Percentiles rank a stretch among this genome's conserved stretches.
These are phyloP conservation scores for Phocides pigmalion DNA, from an alignment of 1,140 invertebrate species.

Conservation along the genomic window DNA sequence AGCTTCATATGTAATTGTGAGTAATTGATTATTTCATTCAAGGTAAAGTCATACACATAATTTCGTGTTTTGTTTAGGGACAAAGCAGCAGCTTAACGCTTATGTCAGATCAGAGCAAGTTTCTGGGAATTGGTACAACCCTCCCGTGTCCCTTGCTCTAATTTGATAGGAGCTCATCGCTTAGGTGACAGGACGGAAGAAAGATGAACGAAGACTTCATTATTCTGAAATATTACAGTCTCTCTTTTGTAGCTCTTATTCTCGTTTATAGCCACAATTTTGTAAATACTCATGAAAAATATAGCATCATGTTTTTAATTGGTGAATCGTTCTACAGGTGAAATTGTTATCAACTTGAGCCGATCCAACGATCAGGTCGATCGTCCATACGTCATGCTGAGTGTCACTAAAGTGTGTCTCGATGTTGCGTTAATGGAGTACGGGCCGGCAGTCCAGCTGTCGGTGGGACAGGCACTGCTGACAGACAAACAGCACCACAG, in stretches of 20 bases:
- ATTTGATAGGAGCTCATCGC: background rate
- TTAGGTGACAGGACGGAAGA: background rate
- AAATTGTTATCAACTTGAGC: conserved; percentile 82
- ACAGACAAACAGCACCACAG: conserved; percentile 92
- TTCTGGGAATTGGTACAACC: background rate
- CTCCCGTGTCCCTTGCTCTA: background rate
- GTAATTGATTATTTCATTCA: too few species aligned
- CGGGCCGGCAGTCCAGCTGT: conserved; percentile 91
- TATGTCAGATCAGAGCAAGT: background rate
- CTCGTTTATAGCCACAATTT: background rate
- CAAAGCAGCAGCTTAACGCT: background rate
- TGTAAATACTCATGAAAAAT: background rate
- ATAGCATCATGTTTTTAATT: background rate
- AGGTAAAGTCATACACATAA: too few species aligned
- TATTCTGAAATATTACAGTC: too few species aligned
- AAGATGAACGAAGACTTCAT: background rate
- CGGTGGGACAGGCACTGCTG: conserved; percentile 88
- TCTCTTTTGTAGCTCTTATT: too few species aligned
- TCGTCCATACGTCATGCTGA: conserved; percentile 90
- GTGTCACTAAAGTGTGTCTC: conserved; percentile 87
- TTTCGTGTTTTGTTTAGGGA: too few species aligned
- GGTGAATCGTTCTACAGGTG: conserved; percentile 53
- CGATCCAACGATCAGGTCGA: conserved; percentile 87
- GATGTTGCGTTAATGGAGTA: conserved; percentile 92
- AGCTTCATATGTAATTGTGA: too few species aligned